A percentile compares a stretch with the other conserved stretches of the same genome.
Conservation (phyloP, 2,113 vertebrate genomes). For the Dermatemys mawii region DNA sequence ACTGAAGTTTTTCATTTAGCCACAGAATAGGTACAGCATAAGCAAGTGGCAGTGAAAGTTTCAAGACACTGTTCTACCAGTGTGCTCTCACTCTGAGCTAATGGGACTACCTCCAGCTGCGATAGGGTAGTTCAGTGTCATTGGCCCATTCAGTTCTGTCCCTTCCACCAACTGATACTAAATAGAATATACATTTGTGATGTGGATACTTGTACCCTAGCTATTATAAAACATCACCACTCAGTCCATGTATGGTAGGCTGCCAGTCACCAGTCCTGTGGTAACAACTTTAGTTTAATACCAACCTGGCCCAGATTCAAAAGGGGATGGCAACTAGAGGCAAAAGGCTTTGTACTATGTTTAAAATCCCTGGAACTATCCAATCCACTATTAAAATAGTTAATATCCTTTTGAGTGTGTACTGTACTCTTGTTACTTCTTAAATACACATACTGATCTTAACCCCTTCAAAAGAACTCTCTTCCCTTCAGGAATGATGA, state of each 20-base stretch:
- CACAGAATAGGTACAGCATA: rapidly evolving
- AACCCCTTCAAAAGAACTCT: neutral
- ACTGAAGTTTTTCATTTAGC: neutral
- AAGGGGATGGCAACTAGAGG: neutral
- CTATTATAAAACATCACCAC: neutral
- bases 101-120: neutral
- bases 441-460: neutral
- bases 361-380: neutral
- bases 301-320: neutral
- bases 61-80: neutral
- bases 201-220: neutral
- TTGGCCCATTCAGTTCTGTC: neutral
- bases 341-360: neutral
- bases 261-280: neutral
- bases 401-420: neutral
- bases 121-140: neutral
- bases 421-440: neutral
- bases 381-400: neutral
- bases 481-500: neutral
- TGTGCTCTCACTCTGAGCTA: rapidly evolving
- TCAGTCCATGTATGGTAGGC: neutral
- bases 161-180: neutral
- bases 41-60: neutral
- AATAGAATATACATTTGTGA: neutral
- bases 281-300: neutral